Evolutionary conservation across 1,140 invertebrate genomes (phyloP).

Genomic region (Amyelois transitella): DNA sequence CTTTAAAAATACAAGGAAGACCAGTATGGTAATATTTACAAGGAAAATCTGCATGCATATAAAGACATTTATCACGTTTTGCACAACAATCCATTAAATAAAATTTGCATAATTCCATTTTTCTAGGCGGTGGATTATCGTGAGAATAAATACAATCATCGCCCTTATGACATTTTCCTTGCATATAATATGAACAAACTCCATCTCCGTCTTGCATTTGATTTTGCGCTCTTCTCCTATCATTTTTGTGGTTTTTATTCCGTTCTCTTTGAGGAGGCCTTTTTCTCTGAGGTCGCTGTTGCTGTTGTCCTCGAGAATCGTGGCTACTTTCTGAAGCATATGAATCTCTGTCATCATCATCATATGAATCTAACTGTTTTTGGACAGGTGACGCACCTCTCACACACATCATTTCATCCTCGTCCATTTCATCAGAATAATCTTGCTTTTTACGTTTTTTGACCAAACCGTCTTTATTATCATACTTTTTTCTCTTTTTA

Average conservation of each 20-base stretch:
- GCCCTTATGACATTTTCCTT: constrained; percentile 89
- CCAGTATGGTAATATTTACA: constrained; percentile 98
- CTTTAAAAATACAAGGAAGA: constrained; percentile 86
- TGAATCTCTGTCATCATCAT: constrained; percentile 68
- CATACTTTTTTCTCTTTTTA: constrained; percentile 71
- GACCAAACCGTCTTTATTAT: constrained; percentile 53
- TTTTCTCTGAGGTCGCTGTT: constrained; percentile 46
- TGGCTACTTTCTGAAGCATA: constrained; percentile 75
- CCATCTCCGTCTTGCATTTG: constrained; percentile 78
- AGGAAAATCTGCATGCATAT: constrained; percentile 97
- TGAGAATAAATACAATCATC: constrained; percentile 89
- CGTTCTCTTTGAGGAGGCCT: constrained; percentile 60
- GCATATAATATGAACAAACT: constrained; percentile 87
- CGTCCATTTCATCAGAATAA: constrained; percentile 79
- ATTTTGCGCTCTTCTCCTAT: constrained; percentile 59
- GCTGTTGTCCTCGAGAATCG: constrained; percentile 58
- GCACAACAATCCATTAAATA: constrained; percentile 96
- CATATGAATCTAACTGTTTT: constrained; percentile 37
- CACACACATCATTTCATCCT: constrained; percentile 86
- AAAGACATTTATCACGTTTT: constrained; percentile 95
- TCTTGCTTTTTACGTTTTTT: constrained; percentile 72
- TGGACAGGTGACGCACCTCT: constrained; percentile 80
- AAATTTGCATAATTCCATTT: constrained; percentile 97
- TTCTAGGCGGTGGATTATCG: constrained; percentile 85
- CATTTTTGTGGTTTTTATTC: constrained; percentile 58